Evolutionary conservation across 2,113 vertebrate species (phyloP).

Genomic region (Jaculus jaculus): DNA sequence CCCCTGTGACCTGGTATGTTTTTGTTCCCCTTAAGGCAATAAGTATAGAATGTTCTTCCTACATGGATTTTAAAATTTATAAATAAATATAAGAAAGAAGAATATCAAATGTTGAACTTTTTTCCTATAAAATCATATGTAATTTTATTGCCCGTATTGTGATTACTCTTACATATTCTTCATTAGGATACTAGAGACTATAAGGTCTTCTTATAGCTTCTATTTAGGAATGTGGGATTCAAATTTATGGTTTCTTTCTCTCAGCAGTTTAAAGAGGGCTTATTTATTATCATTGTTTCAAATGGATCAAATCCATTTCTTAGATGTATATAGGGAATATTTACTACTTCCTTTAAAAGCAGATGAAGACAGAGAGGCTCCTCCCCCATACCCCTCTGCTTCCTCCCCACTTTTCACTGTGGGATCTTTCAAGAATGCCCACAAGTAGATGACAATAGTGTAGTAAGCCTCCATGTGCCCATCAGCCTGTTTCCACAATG

Average conservation of each 20-base stretch:
- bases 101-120: constrained; percentile 31
- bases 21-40: neutral
- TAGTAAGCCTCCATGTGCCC: neutral
- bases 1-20: neutral
- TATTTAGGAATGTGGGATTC: neutral
- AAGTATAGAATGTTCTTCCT: constrained; percentile 1
- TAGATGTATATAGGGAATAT: constrained; percentile 50
- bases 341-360: constrained; percentile 53
- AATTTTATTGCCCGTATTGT: constrained; percentile 25
- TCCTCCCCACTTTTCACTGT: neutral
- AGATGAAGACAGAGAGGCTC: neutral
- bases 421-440: constrained; percentile 21
- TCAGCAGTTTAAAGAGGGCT: neutral
- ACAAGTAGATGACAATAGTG: neutral
- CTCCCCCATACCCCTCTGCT: neutral
- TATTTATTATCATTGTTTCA: neutral
- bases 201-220: neutral
- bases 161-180: neutral
- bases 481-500: neutral
- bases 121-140: neutral
- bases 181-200: neutral
- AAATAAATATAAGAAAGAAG: neutral
- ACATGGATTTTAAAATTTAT: neutral
- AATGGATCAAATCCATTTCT: constrained; percentile 1
- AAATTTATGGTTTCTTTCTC: neutral